Conservation (phyloP, 2,113 vertebrate genomes). For the Notiomystis cincta region DNA sequence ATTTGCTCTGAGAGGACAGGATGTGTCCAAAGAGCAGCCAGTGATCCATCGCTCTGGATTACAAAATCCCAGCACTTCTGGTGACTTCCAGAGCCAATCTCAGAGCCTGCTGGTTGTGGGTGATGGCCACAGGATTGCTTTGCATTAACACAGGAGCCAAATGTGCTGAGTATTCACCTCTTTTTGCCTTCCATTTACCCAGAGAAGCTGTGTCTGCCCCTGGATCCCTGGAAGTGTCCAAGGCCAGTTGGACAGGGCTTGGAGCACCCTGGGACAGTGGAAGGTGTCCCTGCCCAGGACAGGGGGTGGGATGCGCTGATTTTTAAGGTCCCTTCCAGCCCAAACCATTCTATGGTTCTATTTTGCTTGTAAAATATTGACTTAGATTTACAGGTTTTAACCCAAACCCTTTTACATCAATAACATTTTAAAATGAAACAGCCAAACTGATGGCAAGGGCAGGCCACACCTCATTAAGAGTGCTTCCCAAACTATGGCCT, state of each 20-base stretch:
- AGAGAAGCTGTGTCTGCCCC: neutral
- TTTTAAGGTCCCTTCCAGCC: neutral
- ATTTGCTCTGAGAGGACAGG: neutral
- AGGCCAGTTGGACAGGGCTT: rapidly evolving
- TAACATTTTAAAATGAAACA: neutral
- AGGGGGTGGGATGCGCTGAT: rapidly evolving
- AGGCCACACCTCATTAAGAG: neutral
- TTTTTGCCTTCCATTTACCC: neutral
- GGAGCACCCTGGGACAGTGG: neutral
- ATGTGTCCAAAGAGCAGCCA: neutral
- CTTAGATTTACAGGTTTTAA: neutral
- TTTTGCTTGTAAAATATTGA: neutral
- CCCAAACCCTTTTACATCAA: neutral
- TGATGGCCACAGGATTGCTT: neutral
- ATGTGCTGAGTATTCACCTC: neutral
- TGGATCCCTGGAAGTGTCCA: neutral
- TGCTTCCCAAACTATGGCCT: neutral
- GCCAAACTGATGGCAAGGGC: neutral
- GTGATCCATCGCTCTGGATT: neutral
- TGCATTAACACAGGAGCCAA: neutral
- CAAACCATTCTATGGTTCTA: neutral
- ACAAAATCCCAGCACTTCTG: neutral
- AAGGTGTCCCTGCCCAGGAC: neutral
- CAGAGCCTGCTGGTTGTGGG: neutral
- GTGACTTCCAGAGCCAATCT: neutral